Evolutionary conservation across 92 coral and sea anemone species (phyloP).

Genomic region (Zoanthus sansibaricus): DNA sequence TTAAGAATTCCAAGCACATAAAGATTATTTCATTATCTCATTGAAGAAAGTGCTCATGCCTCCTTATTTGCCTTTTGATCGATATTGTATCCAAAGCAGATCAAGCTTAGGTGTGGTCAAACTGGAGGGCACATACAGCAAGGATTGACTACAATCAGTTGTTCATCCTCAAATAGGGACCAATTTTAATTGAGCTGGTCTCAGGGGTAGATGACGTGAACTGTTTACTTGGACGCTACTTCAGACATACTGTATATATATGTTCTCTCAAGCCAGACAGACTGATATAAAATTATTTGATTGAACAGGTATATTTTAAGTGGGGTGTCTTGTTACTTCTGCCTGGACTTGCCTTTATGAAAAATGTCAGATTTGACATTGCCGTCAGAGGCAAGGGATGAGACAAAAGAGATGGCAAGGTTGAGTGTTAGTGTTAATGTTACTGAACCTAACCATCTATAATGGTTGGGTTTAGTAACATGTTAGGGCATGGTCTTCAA

Average conservation of each 20-base stretch:
- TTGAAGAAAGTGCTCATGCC: conserved; percentile 55
- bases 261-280: not conserved
- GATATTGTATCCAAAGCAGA: conserved; percentile 48
- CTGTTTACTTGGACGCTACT: not conserved
- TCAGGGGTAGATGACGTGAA: not conserved
- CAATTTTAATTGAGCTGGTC: not conserved
- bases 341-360: not conserved
- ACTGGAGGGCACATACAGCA: conserved; percentile 3
- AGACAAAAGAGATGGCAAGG: conserved; percentile 52
- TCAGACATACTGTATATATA: not conserved
- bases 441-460: too few relatives aligned
- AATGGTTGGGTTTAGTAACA: conserved; percentile 35
- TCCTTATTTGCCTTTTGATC: conserved; percentile 58
- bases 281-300: not conserved
- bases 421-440: conserved; percentile 46
- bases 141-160: not conserved
- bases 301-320: not conserved
- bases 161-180: not conserved
- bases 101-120: conserved; percentile 31
- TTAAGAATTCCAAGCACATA: not conserved
- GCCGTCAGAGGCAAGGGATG: conserved; percentile 40
- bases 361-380: conserved; percentile 45
- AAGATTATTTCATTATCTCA: conserved; percentile 16
- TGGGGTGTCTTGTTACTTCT: not conserved
- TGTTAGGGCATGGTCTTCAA: conserved; percentile 21